Evolutionary conservation across 1,140 invertebrate species (phyloP).

Genomic region (Coptotermes formosanus): DNA sequence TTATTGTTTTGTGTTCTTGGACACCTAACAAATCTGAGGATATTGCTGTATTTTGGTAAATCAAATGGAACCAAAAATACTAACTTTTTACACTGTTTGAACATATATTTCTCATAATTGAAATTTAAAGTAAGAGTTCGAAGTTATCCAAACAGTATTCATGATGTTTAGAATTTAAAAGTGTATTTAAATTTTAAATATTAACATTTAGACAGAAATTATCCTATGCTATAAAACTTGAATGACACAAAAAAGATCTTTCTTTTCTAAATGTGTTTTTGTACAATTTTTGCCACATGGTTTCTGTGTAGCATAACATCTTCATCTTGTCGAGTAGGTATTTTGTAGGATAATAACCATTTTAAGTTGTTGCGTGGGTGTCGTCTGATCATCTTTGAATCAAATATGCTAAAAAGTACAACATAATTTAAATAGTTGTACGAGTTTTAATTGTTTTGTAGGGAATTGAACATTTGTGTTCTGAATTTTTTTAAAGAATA

Average conservation of each 20-base stretch:
- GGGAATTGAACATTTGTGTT: constrained; percentile 6
- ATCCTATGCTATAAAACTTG: constrained; percentile 18
- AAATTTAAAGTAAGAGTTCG: neutral
- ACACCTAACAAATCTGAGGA: neutral
- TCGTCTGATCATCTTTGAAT: constrained; percentile 14
- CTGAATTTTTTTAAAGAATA: constrained; percentile 15
- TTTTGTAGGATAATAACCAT: constrained; percentile 1
- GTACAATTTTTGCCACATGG: constrained; percentile 24
- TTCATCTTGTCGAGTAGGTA: neutral
- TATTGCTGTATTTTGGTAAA: neutral
- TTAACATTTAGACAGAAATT: constrained; percentile 13
- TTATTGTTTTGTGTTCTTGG: neutral
- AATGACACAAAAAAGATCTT: constrained; percentile 5
- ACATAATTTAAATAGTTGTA: constrained; percentile 11
- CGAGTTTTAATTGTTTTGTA: constrained; percentile 17
- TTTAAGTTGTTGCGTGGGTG: constrained; percentile 17
- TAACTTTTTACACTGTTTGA: neutral
- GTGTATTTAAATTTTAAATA: neutral
- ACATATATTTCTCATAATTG: neutral
- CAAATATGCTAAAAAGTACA: constrained; percentile 19
- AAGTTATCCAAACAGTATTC: neutral
- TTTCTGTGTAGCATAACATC: neutral
- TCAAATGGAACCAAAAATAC: neutral
- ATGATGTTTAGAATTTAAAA: constrained; percentile 1
- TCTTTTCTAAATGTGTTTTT: constrained; percentile 22